These are phyloP conservation scores for Ficedula albicollis DNA, from an alignment of 2,797 vertebrate species.

Conservation along the genomic window DNA sequence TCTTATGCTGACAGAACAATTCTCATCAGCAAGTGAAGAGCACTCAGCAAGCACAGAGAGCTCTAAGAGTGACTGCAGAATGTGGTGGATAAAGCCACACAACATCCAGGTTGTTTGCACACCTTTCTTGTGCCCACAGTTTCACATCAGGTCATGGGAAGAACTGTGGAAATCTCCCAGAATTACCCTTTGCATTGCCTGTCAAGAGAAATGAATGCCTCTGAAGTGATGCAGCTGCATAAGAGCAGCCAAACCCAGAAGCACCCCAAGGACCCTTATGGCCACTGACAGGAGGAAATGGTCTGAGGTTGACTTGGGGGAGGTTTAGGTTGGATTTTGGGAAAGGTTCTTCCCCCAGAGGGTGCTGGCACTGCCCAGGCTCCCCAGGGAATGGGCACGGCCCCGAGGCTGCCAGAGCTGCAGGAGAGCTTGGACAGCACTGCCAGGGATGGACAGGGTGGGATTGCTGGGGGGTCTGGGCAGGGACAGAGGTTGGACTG, in stretches of 20 bases:
- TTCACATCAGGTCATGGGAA: background rate
- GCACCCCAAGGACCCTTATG: background rate
- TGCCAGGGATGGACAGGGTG: background rate
- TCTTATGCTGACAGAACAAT: background rate
- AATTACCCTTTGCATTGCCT: background rate
- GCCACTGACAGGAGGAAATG: background rate
- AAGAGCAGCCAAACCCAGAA: background rate
- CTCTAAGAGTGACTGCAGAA: background rate
- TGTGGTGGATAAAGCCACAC: background rate
- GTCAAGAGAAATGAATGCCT: background rate
- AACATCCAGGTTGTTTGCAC: background rate
- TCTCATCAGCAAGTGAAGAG: background rate
- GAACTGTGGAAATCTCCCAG: background rate
- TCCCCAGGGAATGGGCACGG: background rate
- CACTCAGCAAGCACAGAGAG: background rate
- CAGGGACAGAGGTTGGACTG: rapidly evolving
- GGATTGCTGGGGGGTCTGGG: background rate
- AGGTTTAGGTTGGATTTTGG: rapidly evolving
- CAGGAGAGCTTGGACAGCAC: background rate
- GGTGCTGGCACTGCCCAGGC: background rate
- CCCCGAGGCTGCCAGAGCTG: background rate
- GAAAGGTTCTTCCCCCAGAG: background rate
- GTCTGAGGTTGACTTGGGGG: rapidly evolving
- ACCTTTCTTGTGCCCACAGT: background rate
- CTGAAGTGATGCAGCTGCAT: rapidly evolving